These are phyloP conservation scores for Chrysolina haemoptera DNA, from an alignment of 2,888 invertebrate genomes.

Conservation along the genomic window DNA sequence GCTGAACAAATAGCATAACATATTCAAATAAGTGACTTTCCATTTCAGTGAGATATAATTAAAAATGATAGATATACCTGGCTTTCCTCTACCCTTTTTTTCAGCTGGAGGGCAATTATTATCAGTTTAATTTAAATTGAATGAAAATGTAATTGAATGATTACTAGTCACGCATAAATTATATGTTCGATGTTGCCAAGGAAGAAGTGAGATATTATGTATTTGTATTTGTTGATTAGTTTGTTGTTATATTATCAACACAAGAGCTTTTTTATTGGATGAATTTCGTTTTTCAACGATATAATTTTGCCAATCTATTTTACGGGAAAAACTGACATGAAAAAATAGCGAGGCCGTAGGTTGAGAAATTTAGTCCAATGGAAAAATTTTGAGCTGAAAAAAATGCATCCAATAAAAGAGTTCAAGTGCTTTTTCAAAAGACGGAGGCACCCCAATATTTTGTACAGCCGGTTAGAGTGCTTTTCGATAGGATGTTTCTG, in stretches of 20 bases:
- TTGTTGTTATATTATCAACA: background rate
- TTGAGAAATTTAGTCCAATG: too few species aligned
- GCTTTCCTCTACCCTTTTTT: slow-evolving; percentile 45
- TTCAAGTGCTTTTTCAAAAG: too few species aligned
- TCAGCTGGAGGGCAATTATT: slow-evolving; percentile 33
- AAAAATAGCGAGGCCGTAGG: too few species aligned
- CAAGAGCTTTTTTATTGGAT: background rate
- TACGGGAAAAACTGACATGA: too few species aligned
- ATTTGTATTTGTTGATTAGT: slow-evolving; percentile 4
- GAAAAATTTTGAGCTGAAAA: too few species aligned
- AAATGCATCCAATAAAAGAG: too few species aligned
- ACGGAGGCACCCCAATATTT: too few species aligned
- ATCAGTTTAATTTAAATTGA: slow-evolving; percentile 37
- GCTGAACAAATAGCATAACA: slow-evolving; percentile 45
- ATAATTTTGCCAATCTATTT: too few species aligned
- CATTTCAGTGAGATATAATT: slow-evolving; percentile 49
- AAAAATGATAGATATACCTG: slow-evolving; percentile 48
- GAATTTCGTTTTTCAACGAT: too few species aligned
- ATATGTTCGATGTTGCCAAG: background rate
- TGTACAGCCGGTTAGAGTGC: too few species aligned
- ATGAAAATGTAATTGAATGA: slow-evolving; percentile 35
- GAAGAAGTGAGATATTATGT: slow-evolving; percentile 17
- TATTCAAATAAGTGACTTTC: slow-evolving; percentile 48
- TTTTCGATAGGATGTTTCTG: too few species aligned
- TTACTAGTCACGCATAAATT: slow-evolving; percentile 28